Evolutionary conservation across 2,888 invertebrate genomes (phyloP).

Genomic region (Ormyrus pomaceus): DNA sequence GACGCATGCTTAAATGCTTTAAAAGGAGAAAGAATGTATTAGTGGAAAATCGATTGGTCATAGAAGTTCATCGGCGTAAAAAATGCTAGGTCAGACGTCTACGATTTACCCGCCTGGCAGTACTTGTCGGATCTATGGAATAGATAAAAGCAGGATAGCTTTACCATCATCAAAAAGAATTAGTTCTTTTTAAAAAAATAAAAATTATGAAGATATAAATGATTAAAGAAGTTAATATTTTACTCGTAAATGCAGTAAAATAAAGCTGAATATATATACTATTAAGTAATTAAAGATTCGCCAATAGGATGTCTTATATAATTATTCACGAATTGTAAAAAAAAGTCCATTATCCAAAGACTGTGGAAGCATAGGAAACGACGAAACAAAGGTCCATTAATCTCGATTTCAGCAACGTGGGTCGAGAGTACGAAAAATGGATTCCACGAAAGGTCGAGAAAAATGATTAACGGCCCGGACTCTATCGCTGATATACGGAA

Average conservation of each 20-base stretch:
- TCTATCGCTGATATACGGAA: constrained; percentile 31
- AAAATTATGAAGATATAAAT: too few relatives aligned
- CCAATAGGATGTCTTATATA: constrained; percentile 3
- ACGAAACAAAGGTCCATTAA: constrained; percentile 54
- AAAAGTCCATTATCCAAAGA: constrained; percentile 39
- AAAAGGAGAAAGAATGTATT: constrained; percentile 13
- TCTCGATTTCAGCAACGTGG: constrained; percentile 41
- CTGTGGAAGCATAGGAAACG: neutral
- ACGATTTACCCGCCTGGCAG: too few relatives aligned
- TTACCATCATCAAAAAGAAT: too few relatives aligned
- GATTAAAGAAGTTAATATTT: too few relatives aligned
- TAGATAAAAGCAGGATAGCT: too few relatives aligned
- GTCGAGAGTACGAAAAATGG: constrained; percentile 42
- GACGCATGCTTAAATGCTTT: constrained; percentile 8
- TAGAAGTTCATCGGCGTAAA: constrained; percentile 5
- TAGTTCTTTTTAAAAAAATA: too few relatives aligned
- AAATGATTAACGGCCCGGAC: constrained; percentile 45
- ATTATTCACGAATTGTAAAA: constrained; percentile 38
- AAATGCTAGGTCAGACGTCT: constrained; percentile 26
- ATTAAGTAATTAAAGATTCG: neutral
- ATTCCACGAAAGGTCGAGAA: constrained; percentile 51
- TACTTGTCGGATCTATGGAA: too few relatives aligned
- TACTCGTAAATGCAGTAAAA: too few relatives aligned
- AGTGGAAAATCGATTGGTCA: constrained; percentile 50
- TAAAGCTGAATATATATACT: too few relatives aligned